Conservation (phyloP, 1,140 invertebrate species). For the Bombyx mandarina region DNA sequence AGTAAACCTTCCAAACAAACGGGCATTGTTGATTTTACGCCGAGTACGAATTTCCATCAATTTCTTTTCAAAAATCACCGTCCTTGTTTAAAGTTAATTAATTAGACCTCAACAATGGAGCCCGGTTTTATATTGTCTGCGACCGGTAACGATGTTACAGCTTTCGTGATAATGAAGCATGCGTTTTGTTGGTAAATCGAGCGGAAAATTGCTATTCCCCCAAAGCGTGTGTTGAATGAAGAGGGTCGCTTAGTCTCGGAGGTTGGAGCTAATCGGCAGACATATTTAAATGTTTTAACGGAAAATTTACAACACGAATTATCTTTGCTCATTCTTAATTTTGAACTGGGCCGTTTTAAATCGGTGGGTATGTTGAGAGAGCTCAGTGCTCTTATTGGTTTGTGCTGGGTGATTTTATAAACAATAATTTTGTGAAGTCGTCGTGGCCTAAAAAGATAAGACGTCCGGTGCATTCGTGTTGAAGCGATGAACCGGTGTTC, state of each 20-base stretch:
- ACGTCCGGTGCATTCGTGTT: no score
- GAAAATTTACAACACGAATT: no score
- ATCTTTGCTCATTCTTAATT: no score
- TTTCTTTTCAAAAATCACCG: conserved; percentile 65
- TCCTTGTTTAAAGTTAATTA: conserved; percentile 66
- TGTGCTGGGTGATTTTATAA: no score
- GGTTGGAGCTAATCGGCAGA: neutral
- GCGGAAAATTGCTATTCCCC: conserved; percentile 48
- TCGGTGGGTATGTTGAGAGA: no score
- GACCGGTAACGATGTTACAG: conserved; percentile 25
- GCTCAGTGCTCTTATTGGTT: no score
- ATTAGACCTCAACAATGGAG: conserved; percentile 54
- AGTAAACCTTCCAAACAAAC: conserved; percentile 44
- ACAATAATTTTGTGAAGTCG: no score
- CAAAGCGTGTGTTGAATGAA: conserved; percentile 14
- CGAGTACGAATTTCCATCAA: conserved; percentile 49
- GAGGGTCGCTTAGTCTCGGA: conserved; percentile 26
- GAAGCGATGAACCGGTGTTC: no score
- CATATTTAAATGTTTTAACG: neutral
- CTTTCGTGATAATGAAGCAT: conserved; percentile 26
- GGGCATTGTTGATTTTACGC: conserved; percentile 49
- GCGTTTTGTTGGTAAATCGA: conserved; percentile 53
- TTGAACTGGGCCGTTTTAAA: no score
- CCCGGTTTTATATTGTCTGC: conserved; percentile 32
- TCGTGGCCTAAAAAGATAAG: no score